Evolutionary conservation across 2,797 vertebrate genomes (phyloP), one percentile per base, ranked within the genome.

Genomic region (Cygnus olor): DNA sequence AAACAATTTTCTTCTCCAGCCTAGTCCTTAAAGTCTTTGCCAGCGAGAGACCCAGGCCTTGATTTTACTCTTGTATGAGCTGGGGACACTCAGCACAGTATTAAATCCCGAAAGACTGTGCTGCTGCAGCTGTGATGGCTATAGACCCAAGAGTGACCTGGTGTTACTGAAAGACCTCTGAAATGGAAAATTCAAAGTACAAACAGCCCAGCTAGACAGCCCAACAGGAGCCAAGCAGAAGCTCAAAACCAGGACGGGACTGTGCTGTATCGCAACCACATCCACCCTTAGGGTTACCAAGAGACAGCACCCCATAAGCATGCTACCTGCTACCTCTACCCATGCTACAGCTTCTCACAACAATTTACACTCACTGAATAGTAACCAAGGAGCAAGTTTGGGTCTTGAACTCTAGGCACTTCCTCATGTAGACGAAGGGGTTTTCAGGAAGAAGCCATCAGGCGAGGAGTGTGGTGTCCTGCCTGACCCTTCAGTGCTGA

Each of bases 11-110:
- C 11, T 81, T 53, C 78, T 42, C 20, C 51, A 88, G 27, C 16
- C 18, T 72, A 42, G 5, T 36, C 20, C 40, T 72, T 49, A 56
- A 92, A 82, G 45, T 10, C 14, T 74, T 34, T 38, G 22, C 18
- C 57, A 72, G 32, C 1, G 34, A 72, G 36, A 71, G 36, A 80
- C 18, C 6, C n/a, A 60, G 57, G 80, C 14, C 32, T n/a, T 3
- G 1, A 9, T 14, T 45, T 47, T n/a, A 34, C 16, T 25, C 14
- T 47, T 51, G n/a, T 10, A n/a, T 0, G 2, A 73, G 40, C 53
- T 21, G 44, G 20, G 24, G 6, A 66, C 3, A 19, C 11, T 80
- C 34, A 47, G n/a, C 20, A 22, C 0, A 15, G 12, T 14, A 45
- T 21, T 30, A 68, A 94, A 72, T 4, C 14, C 21, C 6, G 14